Base-by-base conservation (phyloP, 2,797 vertebrate species). In the Dermochelys coriacea region DNA sequence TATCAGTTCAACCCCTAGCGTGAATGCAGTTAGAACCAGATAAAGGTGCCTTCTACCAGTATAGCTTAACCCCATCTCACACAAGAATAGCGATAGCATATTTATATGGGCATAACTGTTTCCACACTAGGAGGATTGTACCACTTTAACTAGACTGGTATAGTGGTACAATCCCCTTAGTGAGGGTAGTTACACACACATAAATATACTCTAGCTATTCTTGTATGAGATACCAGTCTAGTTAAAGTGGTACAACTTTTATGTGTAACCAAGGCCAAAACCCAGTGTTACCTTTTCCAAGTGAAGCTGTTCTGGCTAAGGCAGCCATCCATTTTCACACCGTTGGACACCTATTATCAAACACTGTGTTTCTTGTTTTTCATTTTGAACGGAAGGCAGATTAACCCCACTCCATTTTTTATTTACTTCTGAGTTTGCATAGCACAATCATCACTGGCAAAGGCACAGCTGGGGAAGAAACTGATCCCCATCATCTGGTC, bases 251-350 rank as follows among this genome's bases (percentile, higher is more conserved):
- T 86, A 80, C 54, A 59, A 61, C 77, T 77, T 84, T 93, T 97
- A 83, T 80, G 15, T 16, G 89, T 86, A 90, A 61, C 93, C 37
- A 74, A 88, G 84, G 84, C 87, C 71, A 84, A 86, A 74, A 95
- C 90, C 85, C 92, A 85, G 85, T 91, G 84, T 93, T 92, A 49
- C 80, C 94, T 92, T 93, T 57, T 82, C 74, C 77, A 91, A 82
- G 87, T 84, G 89, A 93, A 94, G 64, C 78, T 68, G 41, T 88
- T 80, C 84, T 52, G 88, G 71, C 64, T 86, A 85, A 93, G 88
- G 74, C 92, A 95, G 50, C 68, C 87, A 91, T 12, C 86, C 64
- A 47, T 51, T 31, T 71, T 91, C 84, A 88, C 29, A 1, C 37
- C 68, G 45, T 95, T 87, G 91, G 82, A 91, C 50, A 79, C 78